Base-by-base conservation (phyloP, 2,113 vertebrate genomes). In the Rhegmatorhina hoffmannsi region DNA sequence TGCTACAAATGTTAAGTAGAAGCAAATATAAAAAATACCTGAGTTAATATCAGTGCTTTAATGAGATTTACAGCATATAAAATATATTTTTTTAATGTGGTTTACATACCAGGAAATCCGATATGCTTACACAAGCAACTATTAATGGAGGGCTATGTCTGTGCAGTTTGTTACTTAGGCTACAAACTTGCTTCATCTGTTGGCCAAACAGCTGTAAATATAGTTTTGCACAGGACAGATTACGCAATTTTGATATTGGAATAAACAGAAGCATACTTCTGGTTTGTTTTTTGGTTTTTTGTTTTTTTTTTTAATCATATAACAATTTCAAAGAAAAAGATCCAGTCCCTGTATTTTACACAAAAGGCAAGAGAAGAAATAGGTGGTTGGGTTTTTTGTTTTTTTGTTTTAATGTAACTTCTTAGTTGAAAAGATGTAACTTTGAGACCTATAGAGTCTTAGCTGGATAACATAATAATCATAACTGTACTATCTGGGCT, bases 81-180 rank as follows among this genome's bases (percentile, higher is more conserved):
- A 87, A 89, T 83, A 62, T 55, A 40, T 85, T 43, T 50, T 95
- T 79, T 74, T 38, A 63, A 77, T 50, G 49, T 85, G 31, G 63
- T 59, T 78, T 88, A 33, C 73, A 68, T 81, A 87, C 72, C 66
- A 84, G 62, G 89, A 94, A 96, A 96, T 69, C 21, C 34, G 62
- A 96, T 95, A 67, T 23, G 47, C 38, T 77, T 92, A 87, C 66
- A 93, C 40, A 96, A 83, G 60, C 49, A 56, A 34, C 11, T 28
- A 76, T 90, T 91, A 74, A 75, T 52, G 53, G 82, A 84, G 62
- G 84, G 24, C 28, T 52, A 15, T 53, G 58, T 75, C 40, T 8
- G 7, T 36, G 14, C 46, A 77, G 58, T 92, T 79, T 94, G 75
- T 73, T 77, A 28, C 59, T 87, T 70, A 55, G 33, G 52, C 53